A percentile compares a stretch with the other conserved stretches of the same genome.
Conservation (phyloP, 1,140 invertebrate genomes). For the Drosophila pruinosa region DNA sequence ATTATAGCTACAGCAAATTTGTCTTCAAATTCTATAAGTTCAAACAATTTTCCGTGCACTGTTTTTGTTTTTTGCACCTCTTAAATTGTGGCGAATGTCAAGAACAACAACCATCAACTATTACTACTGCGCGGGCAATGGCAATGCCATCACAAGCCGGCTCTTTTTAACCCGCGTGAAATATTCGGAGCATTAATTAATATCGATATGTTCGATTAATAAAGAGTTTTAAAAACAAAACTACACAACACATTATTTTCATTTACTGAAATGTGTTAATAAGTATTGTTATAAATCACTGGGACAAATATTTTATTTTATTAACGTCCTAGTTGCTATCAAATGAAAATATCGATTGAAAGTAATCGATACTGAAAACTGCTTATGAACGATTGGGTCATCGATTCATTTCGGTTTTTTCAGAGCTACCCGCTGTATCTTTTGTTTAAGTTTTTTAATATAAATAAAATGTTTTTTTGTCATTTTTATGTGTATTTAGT, state of each 20-base stretch:
- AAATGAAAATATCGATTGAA: not conserved
- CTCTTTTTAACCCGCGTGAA: constrained; percentile 21
- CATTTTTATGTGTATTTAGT: constrained; percentile 5
- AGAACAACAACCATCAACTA: constrained; percentile 23
- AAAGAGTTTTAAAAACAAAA: too few species aligned
- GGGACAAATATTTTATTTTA: too few species aligned
- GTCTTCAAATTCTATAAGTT: not conserved
- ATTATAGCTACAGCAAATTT: not conserved
- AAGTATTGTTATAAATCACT: too few species aligned
- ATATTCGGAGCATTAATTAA: not conserved
- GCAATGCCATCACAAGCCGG: constrained; percentile 51
- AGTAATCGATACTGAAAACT: not conserved
- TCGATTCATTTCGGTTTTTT: constrained; percentile 24
- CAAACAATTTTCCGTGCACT: not conserved
- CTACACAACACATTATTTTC: too few species aligned
- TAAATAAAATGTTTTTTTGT: constrained; percentile 19
- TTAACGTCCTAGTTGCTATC: too few species aligned
- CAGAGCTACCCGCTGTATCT: constrained; percentile 51
- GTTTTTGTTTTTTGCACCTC: not conserved
- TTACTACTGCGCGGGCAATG: constrained; percentile 57
- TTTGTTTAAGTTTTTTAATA: constrained; percentile 60
- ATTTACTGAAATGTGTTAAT: too few species aligned
- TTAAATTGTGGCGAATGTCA: constrained; percentile 3
- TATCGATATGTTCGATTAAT: constrained; percentile 17
- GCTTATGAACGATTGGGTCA: not conserved